Base-by-base conservation (phyloP, 2,113 vertebrate genomes). In the Plotosus lineatus region DNA sequence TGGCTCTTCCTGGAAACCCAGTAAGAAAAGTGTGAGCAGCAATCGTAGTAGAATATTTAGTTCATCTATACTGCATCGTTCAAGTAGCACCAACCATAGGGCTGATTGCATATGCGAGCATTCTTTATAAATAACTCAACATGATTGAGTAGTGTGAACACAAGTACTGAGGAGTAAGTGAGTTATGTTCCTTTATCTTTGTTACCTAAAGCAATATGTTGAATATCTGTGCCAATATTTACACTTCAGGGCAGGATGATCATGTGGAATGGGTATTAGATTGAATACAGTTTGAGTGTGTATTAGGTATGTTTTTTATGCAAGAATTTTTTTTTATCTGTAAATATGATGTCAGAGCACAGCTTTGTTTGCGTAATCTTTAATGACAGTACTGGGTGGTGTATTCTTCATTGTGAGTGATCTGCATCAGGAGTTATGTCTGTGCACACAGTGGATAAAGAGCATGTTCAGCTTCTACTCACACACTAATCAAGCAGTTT, bases 401-500 rank as follows among this genome's bases (percentile, higher is more conserved):
- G 28, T 36, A 63, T 55, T 33, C 53, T 44, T 75, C 69, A 53
- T 65, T 69, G 79, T 42, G 72, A 56, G 77, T 84, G 63, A 78
- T 65, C 65, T 77, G 55, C 31, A 36, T 69, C 80, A 26, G 26
- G 77, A 79, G 68, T 69, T 68, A 31, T 69, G 60, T 79, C 50
- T 42, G 28, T 46, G 51, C 76, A 79, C 77, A 78, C 74, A 66
- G 68, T 15, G 36, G 66, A 85, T 71, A 75, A 75, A 61, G 28
- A 56, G 42, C 53, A 48, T 72, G 76, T 72, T 83, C 78, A 81
- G 68, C 78, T 78, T 75, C 60, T 51, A 75, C 55, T 61, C 81
- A 75, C 55, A 53, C 81, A 42, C 69, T 80, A 83, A 86, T 86
- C 85, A 86, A 71, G 83, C 75, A 74, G 40, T 86, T 83, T 83